A percentile compares a stretch with the other conserved stretches of the same genome.
Conservation (phyloP, 1,140 invertebrate species). For the Melipona quadrifasciata region DNA sequence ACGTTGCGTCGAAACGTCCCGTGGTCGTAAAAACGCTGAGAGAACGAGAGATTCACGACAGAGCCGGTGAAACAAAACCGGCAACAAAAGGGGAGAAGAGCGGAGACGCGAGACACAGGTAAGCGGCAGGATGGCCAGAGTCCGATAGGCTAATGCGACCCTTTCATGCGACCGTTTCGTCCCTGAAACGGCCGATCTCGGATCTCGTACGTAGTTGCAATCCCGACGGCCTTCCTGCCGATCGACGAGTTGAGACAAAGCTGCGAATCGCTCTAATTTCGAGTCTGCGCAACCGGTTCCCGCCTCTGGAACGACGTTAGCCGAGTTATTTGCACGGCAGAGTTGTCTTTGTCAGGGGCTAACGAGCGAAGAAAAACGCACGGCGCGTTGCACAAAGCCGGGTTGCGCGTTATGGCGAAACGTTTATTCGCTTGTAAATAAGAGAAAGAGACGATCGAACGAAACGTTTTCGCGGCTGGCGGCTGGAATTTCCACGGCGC, state of each 20-base stretch:
- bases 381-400: neutral
- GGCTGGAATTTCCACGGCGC: slow-evolving; percentile 16
- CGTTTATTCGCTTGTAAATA: neutral
- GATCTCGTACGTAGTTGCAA: too few species aligned
- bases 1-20: neutral
- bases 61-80: neutral
- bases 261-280: too few species aligned
- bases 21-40: neutral
- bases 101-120: neutral
- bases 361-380: neutral
- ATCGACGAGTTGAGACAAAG: too few species aligned
- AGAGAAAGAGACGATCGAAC: neutral
- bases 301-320: neutral
- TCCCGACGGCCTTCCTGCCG: too few species aligned
- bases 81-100: neutral
- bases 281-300: too few species aligned
- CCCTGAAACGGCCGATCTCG: too few species aligned
- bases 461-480: neutral
- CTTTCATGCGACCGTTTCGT: neutral
- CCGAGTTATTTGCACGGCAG: neutral
- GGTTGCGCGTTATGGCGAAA: neutral
- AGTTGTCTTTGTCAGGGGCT: too few species aligned
- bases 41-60: neutral
- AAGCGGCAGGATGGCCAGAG: neutral
- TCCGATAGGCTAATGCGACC: neutral